Percentiles rank a stretch among this genome's conserved stretches.
These are phyloP conservation scores for Pachyseris speciosa DNA, from an alignment of 64 coral and sea anemone species.

Conservation along the genomic window DNA sequence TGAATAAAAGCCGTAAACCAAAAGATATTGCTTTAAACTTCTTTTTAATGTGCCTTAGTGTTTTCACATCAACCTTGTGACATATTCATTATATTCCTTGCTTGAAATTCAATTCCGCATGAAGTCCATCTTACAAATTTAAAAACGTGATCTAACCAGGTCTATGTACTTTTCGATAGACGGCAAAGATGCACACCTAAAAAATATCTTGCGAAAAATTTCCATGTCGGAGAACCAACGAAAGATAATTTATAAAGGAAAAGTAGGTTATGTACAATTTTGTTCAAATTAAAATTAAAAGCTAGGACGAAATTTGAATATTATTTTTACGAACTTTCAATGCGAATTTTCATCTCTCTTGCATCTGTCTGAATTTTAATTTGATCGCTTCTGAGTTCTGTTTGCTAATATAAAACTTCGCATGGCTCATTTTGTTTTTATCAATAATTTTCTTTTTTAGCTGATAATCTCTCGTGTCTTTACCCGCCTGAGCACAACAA, in stretches of 20 bases:
- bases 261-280: background rate
- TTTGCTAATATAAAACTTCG: too few species aligned
- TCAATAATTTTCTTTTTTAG: background rate
- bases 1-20: background rate
- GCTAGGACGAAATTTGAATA: background rate
- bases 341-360: background rate
- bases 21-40: background rate
- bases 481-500: background rate
- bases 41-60: background rate
- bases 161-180: background rate
- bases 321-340: background rate
- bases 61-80: background rate
- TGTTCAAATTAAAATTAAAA: conserved; percentile 29
- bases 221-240: background rate
- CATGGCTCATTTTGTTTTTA: too few species aligned
- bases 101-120: background rate
- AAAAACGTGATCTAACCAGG: too few species aligned
- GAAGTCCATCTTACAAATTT: too few species aligned
- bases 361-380: background rate
- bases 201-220: background rate
- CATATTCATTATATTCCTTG: background rate
- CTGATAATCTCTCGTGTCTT: background rate
- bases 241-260: background rate
- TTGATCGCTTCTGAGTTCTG: too few species aligned
- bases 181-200: background rate